Evolutionary conservation across 2,888 invertebrate genomes (phyloP), one percentile per base, ranked within the genome.

Genomic region (Agonopterix heracliana): DNA sequence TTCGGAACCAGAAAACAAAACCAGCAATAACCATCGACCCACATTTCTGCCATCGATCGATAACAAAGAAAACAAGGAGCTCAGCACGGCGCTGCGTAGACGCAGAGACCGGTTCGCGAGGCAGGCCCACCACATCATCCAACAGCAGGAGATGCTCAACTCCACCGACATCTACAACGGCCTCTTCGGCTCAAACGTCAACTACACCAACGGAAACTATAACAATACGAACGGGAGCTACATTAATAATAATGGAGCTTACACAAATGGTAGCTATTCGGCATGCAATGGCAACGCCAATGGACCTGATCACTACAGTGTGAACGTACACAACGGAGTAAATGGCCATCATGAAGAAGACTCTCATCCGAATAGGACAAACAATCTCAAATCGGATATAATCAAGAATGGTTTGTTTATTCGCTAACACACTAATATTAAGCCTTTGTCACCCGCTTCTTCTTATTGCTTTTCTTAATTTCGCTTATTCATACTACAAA

Each of bases 61-160:
- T 40, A 77, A 75, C 48, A 84, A 81, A 52, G 86, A 87, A 44
- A 81, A 76, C 66, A 94, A 93, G 67, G 96, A 95, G 62, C 92
- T 96, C 34, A 96, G 93, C 34, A 94, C 96, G 43, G 95, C 94
- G 47, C 85, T 96, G 55, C 90, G 94, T 64, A 90, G 95, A 63
- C 90, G 96, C 53, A 90, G 96, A 54, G 96, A 96, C 69, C 90
- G 96, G 56, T 95, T 93, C 44, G 95, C 96, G 62, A 90, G 96
- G 54, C 96, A 96, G 71, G 92, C 95, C 49, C 94, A 94, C 69
- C 95, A 96, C 68, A 93, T 95, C 65, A 91, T 92, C 66, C 95
- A 96, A 65, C 96, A 94, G 71, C 91, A 94, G 71, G 95, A 95
- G 80, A n/a, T 41, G 9, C 60, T 85, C 8, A 78, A 73, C 50